Conservation (phyloP, 2,113 vertebrate species). For the Sitta europaea region DNA sequence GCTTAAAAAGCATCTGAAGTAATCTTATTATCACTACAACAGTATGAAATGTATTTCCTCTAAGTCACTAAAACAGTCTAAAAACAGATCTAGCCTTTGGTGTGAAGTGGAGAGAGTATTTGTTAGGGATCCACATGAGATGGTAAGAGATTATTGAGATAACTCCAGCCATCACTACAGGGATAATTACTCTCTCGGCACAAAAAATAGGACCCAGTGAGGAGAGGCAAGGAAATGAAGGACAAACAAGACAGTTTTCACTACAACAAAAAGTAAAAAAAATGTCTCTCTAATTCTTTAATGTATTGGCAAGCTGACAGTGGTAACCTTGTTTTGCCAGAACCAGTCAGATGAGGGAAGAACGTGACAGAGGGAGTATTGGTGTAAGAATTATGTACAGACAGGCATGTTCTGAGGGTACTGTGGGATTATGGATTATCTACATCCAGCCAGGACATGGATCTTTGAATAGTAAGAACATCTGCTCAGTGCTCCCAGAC, state of each 20-base stretch:
- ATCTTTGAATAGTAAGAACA: neutral
- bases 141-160: neutral
- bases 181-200: neutral
- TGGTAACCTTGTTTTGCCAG: neutral
- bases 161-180: neutral
- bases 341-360: neutral
- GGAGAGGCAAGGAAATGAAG: neutral
- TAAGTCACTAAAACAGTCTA: neutral
- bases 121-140: neutral
- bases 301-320: neutral
- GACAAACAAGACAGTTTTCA: neutral
- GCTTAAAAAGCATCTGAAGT: neutral
- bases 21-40: neutral
- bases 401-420: neutral
- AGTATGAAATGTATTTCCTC: neutral
- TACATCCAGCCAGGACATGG: neutral
- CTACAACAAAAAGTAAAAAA: neutral
- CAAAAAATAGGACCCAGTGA: neutral
- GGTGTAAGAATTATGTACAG: neutral
- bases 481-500: neutral
- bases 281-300: neutral
- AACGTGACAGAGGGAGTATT: neutral
- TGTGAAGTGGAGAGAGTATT: neutral
- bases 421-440: neutral
- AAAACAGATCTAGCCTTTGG: neutral